Percentiles rank a stretch among this genome's conserved stretches.
phyloP scores from a whole-genome alignment of 2,888 invertebrate genomes.

The Argyresthia goedartella region DNA sequence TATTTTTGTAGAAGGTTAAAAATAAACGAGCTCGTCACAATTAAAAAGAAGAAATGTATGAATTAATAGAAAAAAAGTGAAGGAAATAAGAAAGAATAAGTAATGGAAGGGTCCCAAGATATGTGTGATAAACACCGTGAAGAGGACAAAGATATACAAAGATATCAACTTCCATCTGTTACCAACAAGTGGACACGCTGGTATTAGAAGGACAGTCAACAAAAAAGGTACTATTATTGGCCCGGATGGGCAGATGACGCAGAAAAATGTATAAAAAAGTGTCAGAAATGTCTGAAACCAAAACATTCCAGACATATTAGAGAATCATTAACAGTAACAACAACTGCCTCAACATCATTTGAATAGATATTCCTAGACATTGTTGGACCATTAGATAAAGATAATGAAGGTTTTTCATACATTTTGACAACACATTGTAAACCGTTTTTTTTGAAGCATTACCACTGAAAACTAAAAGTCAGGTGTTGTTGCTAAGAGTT shows the following conservation, averaged over 20 bases:
- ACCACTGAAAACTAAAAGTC: background rate
- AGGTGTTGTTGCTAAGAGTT: background rate
- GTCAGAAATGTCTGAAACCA: background rate
- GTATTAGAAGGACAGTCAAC: slow-evolving; percentile 7
- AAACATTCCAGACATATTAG: too few species aligned
- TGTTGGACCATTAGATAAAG: background rate
- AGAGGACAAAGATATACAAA: slow-evolving; percentile 4
- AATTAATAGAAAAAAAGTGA: background rate
- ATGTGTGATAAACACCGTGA: background rate
- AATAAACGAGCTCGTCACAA: background rate
- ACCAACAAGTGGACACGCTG: slow-evolving; percentile 11
- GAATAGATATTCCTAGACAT: background rate
- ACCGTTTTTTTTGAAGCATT: background rate
- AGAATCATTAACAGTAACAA: background rate
- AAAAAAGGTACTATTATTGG: background rate
- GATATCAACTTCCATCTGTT: slow-evolving; percentile 9
- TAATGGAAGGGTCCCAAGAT: background rate
- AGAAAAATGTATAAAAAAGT: background rate
- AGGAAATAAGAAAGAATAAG: background rate
- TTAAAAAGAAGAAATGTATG: background rate
- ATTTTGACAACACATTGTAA: background rate
- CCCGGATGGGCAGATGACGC: background rate
- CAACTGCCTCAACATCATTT: background rate
- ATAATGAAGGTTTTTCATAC: background rate
- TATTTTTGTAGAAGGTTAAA: background rate